Conservation (phyloP, 2,113 vertebrate genomes). For the Campylorhamphus procurvoides region DNA sequence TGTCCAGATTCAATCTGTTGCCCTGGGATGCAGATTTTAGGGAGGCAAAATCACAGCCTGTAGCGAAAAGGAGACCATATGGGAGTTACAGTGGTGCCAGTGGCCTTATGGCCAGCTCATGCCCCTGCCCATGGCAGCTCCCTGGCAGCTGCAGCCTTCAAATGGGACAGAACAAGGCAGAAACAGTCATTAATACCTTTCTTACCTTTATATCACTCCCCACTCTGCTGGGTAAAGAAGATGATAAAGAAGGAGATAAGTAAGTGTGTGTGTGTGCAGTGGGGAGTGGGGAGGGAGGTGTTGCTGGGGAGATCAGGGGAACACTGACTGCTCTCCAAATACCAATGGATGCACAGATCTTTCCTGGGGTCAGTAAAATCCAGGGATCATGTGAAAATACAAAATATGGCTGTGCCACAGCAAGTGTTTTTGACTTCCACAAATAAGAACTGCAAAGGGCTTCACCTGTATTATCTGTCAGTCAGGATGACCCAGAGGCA, state of each 20-base stretch:
- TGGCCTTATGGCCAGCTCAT: not conserved
- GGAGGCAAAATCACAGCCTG: not conserved
- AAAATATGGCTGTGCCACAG: not conserved
- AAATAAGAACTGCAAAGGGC: not conserved
- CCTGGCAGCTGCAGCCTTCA: not conserved
- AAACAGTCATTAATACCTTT: not conserved
- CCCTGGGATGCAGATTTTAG: slow-evolving; percentile 1
- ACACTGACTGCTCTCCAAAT: not conserved
- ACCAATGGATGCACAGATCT: not conserved
- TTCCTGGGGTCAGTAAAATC: not conserved
- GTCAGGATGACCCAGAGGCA: not conserved
- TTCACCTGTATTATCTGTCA: not conserved
- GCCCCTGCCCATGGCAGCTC: not conserved
- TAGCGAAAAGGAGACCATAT: slow-evolving; percentile 4
- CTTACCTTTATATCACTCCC: not conserved
- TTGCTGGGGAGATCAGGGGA: not conserved
- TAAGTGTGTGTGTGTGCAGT: no score
- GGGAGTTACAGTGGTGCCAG: not conserved
- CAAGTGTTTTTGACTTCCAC: not conserved
- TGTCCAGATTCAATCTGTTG: slow-evolving; percentile 38
- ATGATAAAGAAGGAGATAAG: not conserved
- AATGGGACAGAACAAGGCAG: not conserved
- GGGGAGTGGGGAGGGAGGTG: no score
- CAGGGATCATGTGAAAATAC: not conserved
- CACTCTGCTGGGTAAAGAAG: not conserved